Conservation (phyloP, 2,113 vertebrate genomes). For the Agapornis roseicollis region DNA sequence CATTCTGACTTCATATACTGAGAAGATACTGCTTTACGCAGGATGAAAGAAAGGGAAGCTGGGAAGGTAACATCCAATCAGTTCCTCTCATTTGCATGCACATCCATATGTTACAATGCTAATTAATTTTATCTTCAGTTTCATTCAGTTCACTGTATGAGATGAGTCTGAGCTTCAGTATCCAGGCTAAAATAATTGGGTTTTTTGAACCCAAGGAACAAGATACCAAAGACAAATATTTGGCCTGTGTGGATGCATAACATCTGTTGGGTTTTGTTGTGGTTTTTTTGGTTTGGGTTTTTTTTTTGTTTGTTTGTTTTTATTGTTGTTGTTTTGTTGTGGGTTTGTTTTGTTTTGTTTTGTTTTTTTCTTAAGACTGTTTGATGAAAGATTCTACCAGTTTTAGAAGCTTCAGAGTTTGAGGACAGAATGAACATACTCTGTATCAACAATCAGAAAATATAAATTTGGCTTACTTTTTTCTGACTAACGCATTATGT, state of each 20-base stretch:
- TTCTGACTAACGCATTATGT: background rate
- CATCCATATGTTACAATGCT: background rate
- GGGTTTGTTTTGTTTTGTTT: too few relatives aligned
- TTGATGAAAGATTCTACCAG: background rate
- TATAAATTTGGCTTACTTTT: background rate
- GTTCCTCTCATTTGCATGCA: background rate
- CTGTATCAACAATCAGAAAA: background rate
- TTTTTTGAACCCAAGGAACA: background rate
- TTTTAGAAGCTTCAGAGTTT: background rate
- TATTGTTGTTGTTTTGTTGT: too few relatives aligned
- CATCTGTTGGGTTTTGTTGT: background rate
- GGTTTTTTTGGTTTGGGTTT: too few relatives aligned
- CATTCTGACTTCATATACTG: background rate
- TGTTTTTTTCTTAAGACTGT: background rate
- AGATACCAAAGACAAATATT: background rate
- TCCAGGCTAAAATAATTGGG: background rate
- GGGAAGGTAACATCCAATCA: background rate
- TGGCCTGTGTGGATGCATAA: background rate
- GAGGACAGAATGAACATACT: background rate
- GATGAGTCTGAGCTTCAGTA: background rate
- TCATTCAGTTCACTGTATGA: background rate
- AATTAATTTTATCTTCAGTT: background rate
- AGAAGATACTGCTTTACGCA: background rate
- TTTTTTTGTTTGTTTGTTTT: background rate
- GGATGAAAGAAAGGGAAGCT: background rate